Conservation (phyloP, 2,888 invertebrate species). For the Gerris lacustris region DNA sequence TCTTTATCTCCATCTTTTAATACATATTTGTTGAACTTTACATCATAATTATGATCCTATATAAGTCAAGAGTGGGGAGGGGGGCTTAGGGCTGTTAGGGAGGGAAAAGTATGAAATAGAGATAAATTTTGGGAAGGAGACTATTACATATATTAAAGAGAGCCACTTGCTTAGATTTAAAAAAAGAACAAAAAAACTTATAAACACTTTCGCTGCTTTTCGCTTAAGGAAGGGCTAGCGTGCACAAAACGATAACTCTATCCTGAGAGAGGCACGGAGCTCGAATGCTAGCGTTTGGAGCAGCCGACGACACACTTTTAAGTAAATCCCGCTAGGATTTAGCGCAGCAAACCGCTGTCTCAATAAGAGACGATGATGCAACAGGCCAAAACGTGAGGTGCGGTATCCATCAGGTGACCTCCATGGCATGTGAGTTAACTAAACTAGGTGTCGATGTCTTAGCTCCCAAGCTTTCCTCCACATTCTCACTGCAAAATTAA, state of each 20-base stretch:
- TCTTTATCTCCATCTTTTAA: too few species aligned
- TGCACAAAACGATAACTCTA: too few species aligned
- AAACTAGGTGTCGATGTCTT: slow-evolving; percentile 6
- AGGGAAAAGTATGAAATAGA: too few species aligned
- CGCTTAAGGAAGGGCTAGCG: too few species aligned
- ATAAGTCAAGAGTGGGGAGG: too few species aligned
- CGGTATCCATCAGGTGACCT: slow-evolving; percentile 27
- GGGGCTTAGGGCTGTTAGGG: too few species aligned
- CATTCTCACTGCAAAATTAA: not conserved
- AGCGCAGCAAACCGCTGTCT: slow-evolving; percentile 4
- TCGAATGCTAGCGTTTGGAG: too few species aligned
- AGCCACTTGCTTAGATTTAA: not conserved
- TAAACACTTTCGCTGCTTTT: not conserved
- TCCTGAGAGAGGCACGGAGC: too few species aligned
- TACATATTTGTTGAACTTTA: too few species aligned
- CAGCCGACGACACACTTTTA: not conserved
- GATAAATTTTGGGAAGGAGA: too few species aligned
- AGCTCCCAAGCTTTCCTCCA: not conserved
- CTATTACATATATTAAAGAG: not conserved
- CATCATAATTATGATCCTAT: too few species aligned
- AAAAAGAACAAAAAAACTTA: not conserved
- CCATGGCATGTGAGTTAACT: slow-evolving; percentile 24
- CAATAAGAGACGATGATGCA: slow-evolving; percentile 10
- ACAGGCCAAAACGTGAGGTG: not conserved
- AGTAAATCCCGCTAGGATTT: not conserved